Evolutionary conservation across 2,888 invertebrate genomes (phyloP).

Genomic region (Tholera decimalis): DNA sequence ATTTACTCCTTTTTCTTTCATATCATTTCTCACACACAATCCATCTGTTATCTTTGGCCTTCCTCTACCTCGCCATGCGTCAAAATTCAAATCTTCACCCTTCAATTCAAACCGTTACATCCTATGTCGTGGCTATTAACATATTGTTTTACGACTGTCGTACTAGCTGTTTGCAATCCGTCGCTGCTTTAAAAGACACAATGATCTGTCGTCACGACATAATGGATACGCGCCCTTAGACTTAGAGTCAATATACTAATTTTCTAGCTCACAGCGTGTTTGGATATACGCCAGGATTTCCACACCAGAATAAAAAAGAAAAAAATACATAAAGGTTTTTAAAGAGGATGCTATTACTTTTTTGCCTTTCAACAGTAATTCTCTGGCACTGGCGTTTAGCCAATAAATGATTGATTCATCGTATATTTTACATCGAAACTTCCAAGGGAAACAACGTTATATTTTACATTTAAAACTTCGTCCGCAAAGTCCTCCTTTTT

Average conservation of each 20-base stretch:
- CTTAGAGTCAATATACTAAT: neutral
- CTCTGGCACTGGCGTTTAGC: constrained; percentile 43
- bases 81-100: too few relatives aligned
- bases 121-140: too few relatives aligned
- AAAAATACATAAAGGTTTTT: constrained; percentile 5
- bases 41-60: too few relatives aligned
- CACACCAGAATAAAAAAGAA: neutral
- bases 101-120: too few relatives aligned
- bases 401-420: constrained; percentile 49
- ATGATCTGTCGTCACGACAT: too few relatives aligned
- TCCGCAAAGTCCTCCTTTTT: constrained; percentile 7
- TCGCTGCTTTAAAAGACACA: too few relatives aligned
- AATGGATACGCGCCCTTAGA: too few relatives aligned
- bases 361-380: constrained; percentile 18
- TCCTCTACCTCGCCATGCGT: too few relatives aligned
- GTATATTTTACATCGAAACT: constrained; percentile 24
- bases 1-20: too few relatives aligned
- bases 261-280: neutral
- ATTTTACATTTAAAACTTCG: neutral
- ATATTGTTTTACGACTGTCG: too few relatives aligned
- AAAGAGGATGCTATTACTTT: constrained; percentile 9
- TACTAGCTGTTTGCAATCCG: too few relatives aligned
- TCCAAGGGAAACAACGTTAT: constrained; percentile 15
- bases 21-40: too few relatives aligned
- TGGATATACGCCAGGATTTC: neutral